phyloP scores from a whole-genome alignment of 2,797 vertebrate genomes.

The Mareca penelope region DNA sequence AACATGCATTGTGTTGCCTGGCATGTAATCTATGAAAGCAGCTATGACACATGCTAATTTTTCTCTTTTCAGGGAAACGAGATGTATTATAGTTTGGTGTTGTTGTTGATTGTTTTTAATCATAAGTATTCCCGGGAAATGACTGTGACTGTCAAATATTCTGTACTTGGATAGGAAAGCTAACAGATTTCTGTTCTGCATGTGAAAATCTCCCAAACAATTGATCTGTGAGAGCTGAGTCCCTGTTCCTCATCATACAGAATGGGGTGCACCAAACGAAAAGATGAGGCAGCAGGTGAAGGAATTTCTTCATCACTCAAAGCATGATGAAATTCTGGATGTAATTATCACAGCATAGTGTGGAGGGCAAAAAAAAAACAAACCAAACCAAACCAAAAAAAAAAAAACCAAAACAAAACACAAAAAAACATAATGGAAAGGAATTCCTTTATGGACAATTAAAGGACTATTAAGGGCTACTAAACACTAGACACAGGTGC shows the following conservation, averaged over 20 bases:
- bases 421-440: neutral
- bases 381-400: neutral
- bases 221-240: neutral
- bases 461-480: neutral
- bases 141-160: neutral
- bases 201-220: neutral
- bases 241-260: neutral
- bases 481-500: neutral
- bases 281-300: neutral
- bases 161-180: conserved; percentile 4
- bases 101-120: conserved; percentile 42
- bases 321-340: neutral
- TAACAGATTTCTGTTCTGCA: neutral
- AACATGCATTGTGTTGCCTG: conserved; percentile 26
- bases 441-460: neutral
- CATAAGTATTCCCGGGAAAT: conserved; percentile 14
- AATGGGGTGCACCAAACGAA: neutral
- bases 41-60: conserved; percentile 42
- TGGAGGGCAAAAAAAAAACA: neutral
- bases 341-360: neutral
- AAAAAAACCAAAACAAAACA: neutral
- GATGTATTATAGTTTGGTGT: neutral
- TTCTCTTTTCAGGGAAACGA: conserved; percentile 39
- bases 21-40: conserved; percentile 51
- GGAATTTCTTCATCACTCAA: neutral